Base-by-base conservation (phyloP, 1,140 invertebrate species). In the Zaprionus tsacasi region DNA sequence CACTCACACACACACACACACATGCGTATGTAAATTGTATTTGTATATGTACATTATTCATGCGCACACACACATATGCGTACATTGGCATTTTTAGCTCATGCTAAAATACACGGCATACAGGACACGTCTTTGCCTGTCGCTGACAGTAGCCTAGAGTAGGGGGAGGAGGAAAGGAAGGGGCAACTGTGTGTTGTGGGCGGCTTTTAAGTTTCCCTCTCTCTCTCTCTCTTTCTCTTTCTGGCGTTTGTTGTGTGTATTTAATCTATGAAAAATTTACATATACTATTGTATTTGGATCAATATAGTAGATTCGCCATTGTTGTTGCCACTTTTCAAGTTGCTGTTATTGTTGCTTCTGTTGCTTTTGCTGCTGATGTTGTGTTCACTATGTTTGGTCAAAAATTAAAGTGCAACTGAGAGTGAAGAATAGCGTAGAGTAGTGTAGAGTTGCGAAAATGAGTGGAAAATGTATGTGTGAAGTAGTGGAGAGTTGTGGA, bases 1-100 rank as follows among this genome's bases (percentile, higher is more conserved):
- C 40, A 72, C 61, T 52, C 69, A 60, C 70, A 59, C 48, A 45
- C 68, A 54, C 30, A 64, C 38, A 25, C 50, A 55, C 17, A 60
- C 33, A 48, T 40, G 57, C 55, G n/a, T 72, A 76, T 69, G 66
- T 69, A 75, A 70, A 75, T 74, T 69, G 66, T 70, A 54, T 70
- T 52, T 70, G 40, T 65, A 60, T 82, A 75, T 83, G 68, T 88
- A 78, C 85, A 83, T 86, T 80, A 82, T 80, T 89, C 61, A 87
- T 88, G 74, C 72, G 77, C 73, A 79, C 48, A 71, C 52, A 67
- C 40, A 81, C 30, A 82, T 8, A 7, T 8, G n/a, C n/a, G n/a
- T 8, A 50, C 54, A 61, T 65, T 45, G 79, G 76, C 76, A 59
- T 70, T 82, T 75, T 75, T 59, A 66, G 67, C 36, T 59, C 36